These are phyloP conservation scores for Athrips mouffetella DNA, from an alignment of 2,888 invertebrate genomes.

Conservation along the genomic window DNA sequence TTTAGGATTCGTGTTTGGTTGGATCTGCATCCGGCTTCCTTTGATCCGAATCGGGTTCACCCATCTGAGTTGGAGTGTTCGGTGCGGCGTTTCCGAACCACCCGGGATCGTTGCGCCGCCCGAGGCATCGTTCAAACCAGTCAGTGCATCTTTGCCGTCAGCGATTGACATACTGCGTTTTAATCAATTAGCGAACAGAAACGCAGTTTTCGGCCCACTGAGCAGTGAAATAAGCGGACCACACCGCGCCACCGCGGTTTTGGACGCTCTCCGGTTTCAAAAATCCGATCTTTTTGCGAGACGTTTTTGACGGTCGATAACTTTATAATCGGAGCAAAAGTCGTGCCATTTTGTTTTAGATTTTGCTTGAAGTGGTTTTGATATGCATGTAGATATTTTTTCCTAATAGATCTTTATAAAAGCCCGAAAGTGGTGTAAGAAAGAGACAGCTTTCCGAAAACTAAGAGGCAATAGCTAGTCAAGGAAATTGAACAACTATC, in stretches of 20 bases:
- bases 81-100: conserved; percentile 7
- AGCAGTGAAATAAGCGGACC: conserved; percentile 70
- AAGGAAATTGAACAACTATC: too few relatives aligned
- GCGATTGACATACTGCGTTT: conserved; percentile 73
- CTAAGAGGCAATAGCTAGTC: too few relatives aligned
- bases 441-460: too few relatives aligned
- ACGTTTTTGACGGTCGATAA: conserved; percentile 14
- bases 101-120: conserved; percentile 22
- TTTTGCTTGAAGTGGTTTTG: neutral
- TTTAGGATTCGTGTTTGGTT: conserved; percentile 24
- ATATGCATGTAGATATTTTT: too few relatives aligned
- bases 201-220: conserved; percentile 64
- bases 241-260: conserved; percentile 54
- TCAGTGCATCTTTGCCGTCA: conserved; percentile 48
- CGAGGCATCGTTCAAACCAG: conserved; percentile 27
- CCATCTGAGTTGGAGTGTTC: conserved; percentile 22
- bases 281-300: conserved; percentile 34
- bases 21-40: conserved; percentile 33
- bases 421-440: too few relatives aligned
- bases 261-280: conserved; percentile 62
- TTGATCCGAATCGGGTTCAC: conserved; percentile 38
- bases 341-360: neutral
- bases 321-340: conserved; percentile 17
- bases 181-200: conserved; percentile 73
- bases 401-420: too few relatives aligned